Evolutionary conservation across 2,888 invertebrate species (phyloP), one percentile per base, ranked within the genome.

Genomic region (Spodoptera littoralis): DNA sequence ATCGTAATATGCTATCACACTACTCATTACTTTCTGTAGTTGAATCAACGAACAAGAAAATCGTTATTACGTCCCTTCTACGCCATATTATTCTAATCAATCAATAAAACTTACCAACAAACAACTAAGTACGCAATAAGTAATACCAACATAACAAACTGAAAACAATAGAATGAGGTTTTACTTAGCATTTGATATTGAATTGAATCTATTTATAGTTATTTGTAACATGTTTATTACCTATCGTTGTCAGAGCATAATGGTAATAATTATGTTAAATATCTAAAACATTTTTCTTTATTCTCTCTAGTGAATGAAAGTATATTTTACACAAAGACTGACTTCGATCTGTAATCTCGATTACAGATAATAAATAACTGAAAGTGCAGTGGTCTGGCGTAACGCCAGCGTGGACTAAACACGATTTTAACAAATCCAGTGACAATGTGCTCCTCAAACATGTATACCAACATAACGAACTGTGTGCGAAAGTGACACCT

Each of bases 401-500:
- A 42, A 46, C 51, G 73, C 76, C 77, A 76, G 67, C n/a, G 22
- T 12, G 49, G 49, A 65, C 52, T 58, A 45, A 62, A 63, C 42
- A 63, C 59, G 41, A 27, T 64, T 30, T 8, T 55, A 9, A 41
- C 2, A 65, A 44, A 13, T 5, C 11, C 52, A 68, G 73, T 76
- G 76, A 79, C 56, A 58, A 72, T 73, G 77, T 64, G 49, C 63
- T 2, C 46, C 60, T 30, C 27, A 45, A 65, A 41, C 18, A 76
- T 72, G 65, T 52, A 47, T 44, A 47, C 49, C 11, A 53, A 43
- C 36, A 44, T 63, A 27, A 69, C 47, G 47, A 47, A 70, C 64
- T 13, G 47, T 49, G 51, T 27, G 53, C 24, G 59, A 50, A 87
- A 88, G 90, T 94, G 92, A 94, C 87, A 79, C 68, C 58, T 61